Evolutionary conservation across 1,140 invertebrate species (phyloP), one percentile per base, ranked within the genome.

Genomic region (Drosophila ironensis): DNA sequence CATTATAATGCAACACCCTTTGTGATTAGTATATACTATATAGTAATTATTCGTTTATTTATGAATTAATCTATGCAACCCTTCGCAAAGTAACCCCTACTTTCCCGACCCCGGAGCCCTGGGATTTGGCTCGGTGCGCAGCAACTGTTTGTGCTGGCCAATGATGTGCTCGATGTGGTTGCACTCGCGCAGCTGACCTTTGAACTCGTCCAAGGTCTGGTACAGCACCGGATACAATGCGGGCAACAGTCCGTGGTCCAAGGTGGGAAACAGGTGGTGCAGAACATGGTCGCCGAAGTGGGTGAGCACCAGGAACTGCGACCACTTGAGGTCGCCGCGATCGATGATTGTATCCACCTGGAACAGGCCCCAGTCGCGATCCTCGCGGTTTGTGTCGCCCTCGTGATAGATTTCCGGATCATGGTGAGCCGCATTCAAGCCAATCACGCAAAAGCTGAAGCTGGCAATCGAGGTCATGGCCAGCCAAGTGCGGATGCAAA

Each of bases 321-420:
- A 94, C 1, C 92, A 91, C 16, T 93, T 94, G n/a, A 96, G 91
- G 35, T 96, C 93, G 2, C 91, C 90, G 48, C 95, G 92, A 71
- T 95, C 95, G 61, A 94, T 92, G 0, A 95, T 93, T 0, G 96
- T 93, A 88, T 96, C 94, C 40, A 97, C 67, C 90, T 96, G 94
- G 69, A 93, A 92, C 12, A 96, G 88, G 3, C 95, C 95, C 95
- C 95, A 97, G 78, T 97, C 95, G 5, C 92, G 87, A 63, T 93
- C 92, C 33, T 92, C 80, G 24, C 92, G 93, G 35, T 92, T 86
- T 61, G 92, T 89, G 87, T 97, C 96, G 3, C 96, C 95, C 80
- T 97, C 95, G 72, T 97, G 96, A 87, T 95, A 96, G 46, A 95
- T 94, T 22, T 95, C 92, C 0, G 95, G 95, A 90, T 96, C 95